These are phyloP conservation scores for Blomia tropicalis DNA, from an alignment of 2,888 invertebrate genomes.

Conservation along the genomic window DNA sequence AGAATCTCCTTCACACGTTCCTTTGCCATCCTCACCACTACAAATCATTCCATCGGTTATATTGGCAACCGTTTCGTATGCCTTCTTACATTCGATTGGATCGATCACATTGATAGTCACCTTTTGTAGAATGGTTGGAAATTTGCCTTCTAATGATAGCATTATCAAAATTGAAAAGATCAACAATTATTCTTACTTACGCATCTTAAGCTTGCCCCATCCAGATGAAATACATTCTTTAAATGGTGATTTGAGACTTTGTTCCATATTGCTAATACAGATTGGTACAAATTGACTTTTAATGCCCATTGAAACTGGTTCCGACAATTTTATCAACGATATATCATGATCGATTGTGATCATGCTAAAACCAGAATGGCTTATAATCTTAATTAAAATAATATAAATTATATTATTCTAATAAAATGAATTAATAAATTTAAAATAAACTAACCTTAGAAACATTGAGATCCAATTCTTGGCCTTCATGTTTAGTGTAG, in stretches of 20 bases:
- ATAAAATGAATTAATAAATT: not conserved
- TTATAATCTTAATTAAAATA: conserved; percentile 8
- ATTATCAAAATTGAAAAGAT: not conserved
- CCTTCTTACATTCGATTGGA: conserved; percentile 25
- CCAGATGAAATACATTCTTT: conserved; percentile 15
- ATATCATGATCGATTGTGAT: conserved; percentile 37
- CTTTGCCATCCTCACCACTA: conserved; percentile 24
- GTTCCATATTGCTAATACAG: not conserved
- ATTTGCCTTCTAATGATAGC: conserved; percentile 24
- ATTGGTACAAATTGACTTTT: not conserved
- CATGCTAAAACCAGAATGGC: conserved; percentile 28
- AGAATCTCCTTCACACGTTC: conserved; percentile 19
- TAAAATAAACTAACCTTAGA: conserved; percentile 15
- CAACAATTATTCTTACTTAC: not conserved
- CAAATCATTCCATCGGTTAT: conserved; percentile 28
- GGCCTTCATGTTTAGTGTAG: conserved; percentile 18
- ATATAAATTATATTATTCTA: not conserved
- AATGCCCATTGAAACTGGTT: conserved; percentile 30
- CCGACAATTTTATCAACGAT: conserved; percentile 35
- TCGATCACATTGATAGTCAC: conserved; percentile 27
- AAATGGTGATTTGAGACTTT: not conserved
- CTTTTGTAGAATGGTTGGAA: conserved; percentile 28
- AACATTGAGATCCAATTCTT: conserved; percentile 23
- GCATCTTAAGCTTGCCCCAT: conserved; percentile 2
- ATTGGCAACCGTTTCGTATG: conserved; percentile 26